Conservation (phyloP, 2,888 invertebrate genomes). For the Gymnocheta viridis region DNA sequence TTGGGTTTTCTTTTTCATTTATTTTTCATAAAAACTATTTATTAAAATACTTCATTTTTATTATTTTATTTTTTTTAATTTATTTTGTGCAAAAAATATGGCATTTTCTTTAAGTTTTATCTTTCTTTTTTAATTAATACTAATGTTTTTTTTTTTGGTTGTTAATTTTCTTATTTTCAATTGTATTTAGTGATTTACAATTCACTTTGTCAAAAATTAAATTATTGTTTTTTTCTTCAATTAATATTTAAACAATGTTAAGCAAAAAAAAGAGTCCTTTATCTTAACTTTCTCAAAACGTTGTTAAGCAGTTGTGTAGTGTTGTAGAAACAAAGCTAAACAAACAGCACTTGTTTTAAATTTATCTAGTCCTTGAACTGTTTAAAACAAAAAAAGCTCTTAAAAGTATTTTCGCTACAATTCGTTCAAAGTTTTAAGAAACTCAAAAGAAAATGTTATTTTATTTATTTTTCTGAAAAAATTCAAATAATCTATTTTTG, state of each 20-base stretch:
- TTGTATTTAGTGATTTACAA: slow-evolving; percentile 13
- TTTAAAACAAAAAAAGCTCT: too few relatives aligned
- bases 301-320: too few relatives aligned
- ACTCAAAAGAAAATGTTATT: too few relatives aligned
- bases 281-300: too few relatives aligned
- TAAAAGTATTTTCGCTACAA: too few relatives aligned
- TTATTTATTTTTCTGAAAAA: too few relatives aligned
- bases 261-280: background rate
- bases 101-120: slow-evolving; percentile 47
- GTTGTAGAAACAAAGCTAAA: too few relatives aligned
- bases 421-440: too few relatives aligned
- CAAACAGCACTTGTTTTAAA: too few relatives aligned
- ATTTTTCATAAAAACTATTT: slow-evolving; percentile 64
- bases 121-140: slow-evolving; percentile 20
- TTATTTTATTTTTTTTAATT: slow-evolving; percentile 37
- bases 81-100: slow-evolving; percentile 69
- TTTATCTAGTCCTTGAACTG: too few relatives aligned
- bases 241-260: background rate
- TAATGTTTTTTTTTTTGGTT: background rate
- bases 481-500: too few relatives aligned
- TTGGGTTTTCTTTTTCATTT: slow-evolving; percentile 14
- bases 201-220: slow-evolving; percentile 20
- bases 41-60: slow-evolving; percentile 63
- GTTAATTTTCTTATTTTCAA: slow-evolving; percentile 5
- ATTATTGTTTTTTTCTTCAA: background rate